Percentiles rank a stretch among this genome's conserved stretches.
These are phyloP conservation scores for Pseudoatta argentina DNA, from an alignment of 1,140 invertebrate genomes.

Conservation along the genomic window DNA sequence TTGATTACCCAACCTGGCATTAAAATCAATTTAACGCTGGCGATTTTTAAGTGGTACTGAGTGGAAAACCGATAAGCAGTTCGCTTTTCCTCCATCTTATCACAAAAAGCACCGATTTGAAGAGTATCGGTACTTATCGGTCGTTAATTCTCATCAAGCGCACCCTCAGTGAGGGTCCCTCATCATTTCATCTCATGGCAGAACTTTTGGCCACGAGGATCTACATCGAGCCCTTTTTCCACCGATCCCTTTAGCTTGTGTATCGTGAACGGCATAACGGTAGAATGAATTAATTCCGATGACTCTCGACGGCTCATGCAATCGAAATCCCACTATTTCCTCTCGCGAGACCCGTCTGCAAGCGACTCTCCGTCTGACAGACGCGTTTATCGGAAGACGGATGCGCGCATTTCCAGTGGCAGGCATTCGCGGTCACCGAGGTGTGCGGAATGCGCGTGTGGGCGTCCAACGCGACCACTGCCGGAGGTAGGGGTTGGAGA, in stretches of 20 bases:
- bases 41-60: constrained; percentile 23
- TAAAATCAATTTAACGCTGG: constrained; percentile 24
- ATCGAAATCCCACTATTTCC: constrained; percentile 29
- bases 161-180: neutral
- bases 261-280: neutral
- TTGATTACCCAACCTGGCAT: neutral
- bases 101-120: neutral
- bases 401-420: constrained; percentile 30
- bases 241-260: neutral
- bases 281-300: constrained; percentile 38
- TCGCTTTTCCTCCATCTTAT: neutral
- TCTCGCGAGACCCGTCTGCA: constrained; percentile 13
- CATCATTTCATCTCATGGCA: neutral
- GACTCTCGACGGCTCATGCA: constrained; percentile 12
- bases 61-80: constrained; percentile 33
- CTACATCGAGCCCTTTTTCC: neutral
- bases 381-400: constrained; percentile 44
- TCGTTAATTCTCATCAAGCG: constrained; percentile 32
- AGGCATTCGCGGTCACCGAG: constrained; percentile 46
- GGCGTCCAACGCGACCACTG: constrained; percentile 6
- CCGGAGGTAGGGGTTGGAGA: constrained; percentile 17
- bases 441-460: constrained; percentile 32
- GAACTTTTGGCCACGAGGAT: neutral
- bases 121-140: constrained; percentile 35
- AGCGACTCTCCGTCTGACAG: constrained; percentile 3